Evolutionary conservation across 2,113 vertebrate species (phyloP).

Genomic region (Odocoileus virginianus): DNA sequence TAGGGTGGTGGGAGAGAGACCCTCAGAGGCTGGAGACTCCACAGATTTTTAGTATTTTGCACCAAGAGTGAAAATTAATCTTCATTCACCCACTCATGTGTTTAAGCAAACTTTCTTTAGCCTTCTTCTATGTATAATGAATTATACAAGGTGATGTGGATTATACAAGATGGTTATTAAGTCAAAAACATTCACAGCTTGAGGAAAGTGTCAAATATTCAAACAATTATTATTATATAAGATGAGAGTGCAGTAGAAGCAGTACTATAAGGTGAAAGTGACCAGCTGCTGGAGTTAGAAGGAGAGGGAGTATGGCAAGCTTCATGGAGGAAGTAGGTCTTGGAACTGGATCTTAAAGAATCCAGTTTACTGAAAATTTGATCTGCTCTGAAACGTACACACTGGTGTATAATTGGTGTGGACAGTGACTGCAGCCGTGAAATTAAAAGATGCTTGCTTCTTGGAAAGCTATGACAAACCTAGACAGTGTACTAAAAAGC

Average conservation of each 20-base stretch:
- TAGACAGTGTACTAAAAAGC: background rate
- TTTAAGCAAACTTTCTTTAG: background rate
- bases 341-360: background rate
- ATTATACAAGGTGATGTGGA: background rate
- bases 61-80: background rate
- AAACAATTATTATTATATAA: background rate
- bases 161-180: background rate
- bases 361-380: background rate
- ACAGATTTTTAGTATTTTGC: background rate
- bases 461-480: background rate
- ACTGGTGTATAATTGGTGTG: background rate
- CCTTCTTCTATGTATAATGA: background rate
- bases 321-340: background rate
- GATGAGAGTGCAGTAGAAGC: background rate
- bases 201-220: background rate
- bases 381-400: background rate
- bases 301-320: background rate
- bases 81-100: background rate
- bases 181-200: background rate
- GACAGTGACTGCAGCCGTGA: background rate
- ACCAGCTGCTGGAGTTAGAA: background rate
- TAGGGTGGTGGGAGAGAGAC: background rate
- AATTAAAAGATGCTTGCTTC: background rate
- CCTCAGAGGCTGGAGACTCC: background rate
- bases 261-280: background rate